phyloP scores from a whole-genome alignment of 2,797 vertebrate species.

The Platalea minor region DNA sequence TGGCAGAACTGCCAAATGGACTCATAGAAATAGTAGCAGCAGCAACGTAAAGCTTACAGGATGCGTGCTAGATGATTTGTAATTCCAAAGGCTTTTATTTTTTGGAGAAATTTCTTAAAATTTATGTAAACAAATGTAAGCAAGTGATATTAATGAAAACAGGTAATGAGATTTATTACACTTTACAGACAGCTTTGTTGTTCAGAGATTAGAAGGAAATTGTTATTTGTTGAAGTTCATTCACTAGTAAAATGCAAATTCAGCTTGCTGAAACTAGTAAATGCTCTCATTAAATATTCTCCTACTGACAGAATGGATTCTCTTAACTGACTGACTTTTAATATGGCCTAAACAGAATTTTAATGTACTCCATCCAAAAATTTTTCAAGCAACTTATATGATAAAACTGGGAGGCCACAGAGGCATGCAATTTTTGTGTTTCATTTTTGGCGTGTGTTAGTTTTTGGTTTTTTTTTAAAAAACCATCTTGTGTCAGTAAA shows the following conservation, averaged over 20 bases:
- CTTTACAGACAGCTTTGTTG: background rate
- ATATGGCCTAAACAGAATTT: background rate
- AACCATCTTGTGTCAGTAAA: background rate
- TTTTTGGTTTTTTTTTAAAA: too few species aligned
- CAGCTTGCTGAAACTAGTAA: background rate
- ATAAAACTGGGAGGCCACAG: background rate
- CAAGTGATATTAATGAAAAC: background rate
- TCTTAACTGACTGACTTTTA: background rate
- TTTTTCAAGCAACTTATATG: background rate
- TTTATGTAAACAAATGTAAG: background rate
- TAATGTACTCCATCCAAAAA: background rate
- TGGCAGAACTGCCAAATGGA: background rate
- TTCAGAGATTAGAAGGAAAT: constrained; percentile 7
- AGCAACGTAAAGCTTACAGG: background rate
- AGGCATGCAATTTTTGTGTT: rapidly evolving
- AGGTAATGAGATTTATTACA: constrained; percentile 25
- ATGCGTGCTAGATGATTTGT: rapidly evolving
- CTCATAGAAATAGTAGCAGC: background rate
- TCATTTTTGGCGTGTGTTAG: background rate
- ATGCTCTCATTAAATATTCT: background rate
- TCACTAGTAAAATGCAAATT: constrained; percentile 31
- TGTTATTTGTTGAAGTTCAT: background rate
- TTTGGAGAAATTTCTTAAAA: background rate
- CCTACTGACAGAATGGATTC: background rate
- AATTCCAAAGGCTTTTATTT: background rate